Conservation (phyloP, 1,140 invertebrate genomes). For the Drosophila tristis region DNA sequence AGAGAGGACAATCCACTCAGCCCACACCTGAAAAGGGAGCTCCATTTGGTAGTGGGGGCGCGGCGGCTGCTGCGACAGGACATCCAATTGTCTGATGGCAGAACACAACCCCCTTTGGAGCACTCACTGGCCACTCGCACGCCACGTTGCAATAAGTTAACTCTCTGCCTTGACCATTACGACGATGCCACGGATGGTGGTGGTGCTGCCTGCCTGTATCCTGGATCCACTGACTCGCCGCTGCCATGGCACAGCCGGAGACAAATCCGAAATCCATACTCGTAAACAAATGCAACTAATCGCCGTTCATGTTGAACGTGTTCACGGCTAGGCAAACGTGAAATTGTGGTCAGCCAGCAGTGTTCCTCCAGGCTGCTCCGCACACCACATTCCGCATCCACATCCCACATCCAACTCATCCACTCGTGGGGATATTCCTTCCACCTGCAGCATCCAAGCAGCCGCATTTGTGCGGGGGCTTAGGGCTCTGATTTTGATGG, state of each 20-base stretch:
- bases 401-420: background rate
- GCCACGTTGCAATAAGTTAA: slow-evolving; percentile 79
- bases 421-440: background rate
- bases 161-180: slow-evolving; percentile 62
- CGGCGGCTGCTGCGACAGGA: slow-evolving; percentile 1
- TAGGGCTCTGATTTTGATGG: slow-evolving; percentile 42
- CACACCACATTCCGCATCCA: background rate
- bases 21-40: slow-evolving; percentile 35
- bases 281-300: slow-evolving; percentile 83
- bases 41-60: background rate
- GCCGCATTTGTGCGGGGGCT: slow-evolving; percentile 46
- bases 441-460: slow-evolving; percentile 14
- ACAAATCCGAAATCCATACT: slow-evolving; percentile 82
- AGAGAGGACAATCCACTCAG: background rate
- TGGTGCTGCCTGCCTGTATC: too few relatives aligned
- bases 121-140: slow-evolving; percentile 59
- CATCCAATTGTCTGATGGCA: slow-evolving; percentile 52
- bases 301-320: slow-evolving; percentile 80
- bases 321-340: slow-evolving; percentile 78
- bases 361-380: background rate
- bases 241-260: slow-evolving; percentile 61
- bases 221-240: background rate
- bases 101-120: slow-evolving; percentile 44
- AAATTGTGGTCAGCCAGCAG: slow-evolving; percentile 70
- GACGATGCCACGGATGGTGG: slow-evolving; percentile 43